Evolutionary conservation across 2,113 vertebrate genomes (phyloP).

Genomic region (Struthidea cinerea): DNA sequence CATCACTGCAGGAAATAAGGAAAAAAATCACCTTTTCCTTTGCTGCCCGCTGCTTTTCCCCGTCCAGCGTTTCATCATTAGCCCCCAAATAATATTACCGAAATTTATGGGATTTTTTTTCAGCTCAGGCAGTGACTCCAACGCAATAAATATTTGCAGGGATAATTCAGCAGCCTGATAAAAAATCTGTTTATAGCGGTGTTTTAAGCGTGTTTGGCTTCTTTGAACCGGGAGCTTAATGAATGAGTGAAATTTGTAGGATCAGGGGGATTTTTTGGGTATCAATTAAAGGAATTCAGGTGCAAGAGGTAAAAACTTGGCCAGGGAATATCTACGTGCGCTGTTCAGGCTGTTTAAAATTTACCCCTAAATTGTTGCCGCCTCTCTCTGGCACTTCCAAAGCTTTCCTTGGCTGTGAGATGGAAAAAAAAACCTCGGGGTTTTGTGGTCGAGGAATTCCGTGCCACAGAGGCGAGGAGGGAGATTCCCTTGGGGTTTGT

Average conservation of each 20-base stretch:
- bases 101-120: background rate
- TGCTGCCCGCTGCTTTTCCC: background rate
- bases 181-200: background rate
- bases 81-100: background rate
- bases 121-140: background rate
- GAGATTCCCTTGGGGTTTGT: background rate
- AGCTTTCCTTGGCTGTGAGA: background rate
- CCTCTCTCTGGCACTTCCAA: background rate
- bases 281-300: background rate
- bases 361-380: background rate
- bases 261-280: accelerated
- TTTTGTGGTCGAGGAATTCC: background rate
- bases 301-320: background rate
- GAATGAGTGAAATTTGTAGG: background rate
- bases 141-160: background rate
- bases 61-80: background rate
- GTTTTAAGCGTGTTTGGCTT: background rate
- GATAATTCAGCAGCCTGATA: background rate
- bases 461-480: background rate
- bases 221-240: background rate
- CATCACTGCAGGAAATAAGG: background rate
- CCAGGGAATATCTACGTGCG: background rate
- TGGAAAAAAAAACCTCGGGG: background rate
- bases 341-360: background rate
- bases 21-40: background rate